Base-by-base conservation (phyloP, 2,113 vertebrate genomes). In the Stegastes partitus region DNA sequence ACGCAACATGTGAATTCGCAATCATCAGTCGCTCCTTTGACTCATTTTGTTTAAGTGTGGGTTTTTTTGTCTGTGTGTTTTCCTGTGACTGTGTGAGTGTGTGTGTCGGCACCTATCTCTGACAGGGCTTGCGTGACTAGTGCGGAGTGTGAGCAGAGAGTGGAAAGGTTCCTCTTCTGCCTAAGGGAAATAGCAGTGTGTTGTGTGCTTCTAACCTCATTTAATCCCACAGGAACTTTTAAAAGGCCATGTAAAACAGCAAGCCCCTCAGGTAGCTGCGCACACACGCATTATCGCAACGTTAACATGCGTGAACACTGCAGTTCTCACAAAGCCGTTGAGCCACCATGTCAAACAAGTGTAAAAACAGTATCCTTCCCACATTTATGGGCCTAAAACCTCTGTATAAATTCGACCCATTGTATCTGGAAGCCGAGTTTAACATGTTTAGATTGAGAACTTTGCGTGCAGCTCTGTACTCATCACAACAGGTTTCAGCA, bases 101-200 rank as follows among this genome's bases (percentile, higher is more conserved):
- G 67, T 69, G 69, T 57, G 67, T 34, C 4, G 62, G 39, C 69
- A 77, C 67, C 50, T 70, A 55, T 53, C 39, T 86, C 71, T 90
- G 86, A 91, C 67, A 79, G 66, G 86, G 87, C 86, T 91, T 92
- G 91, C 88, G 89, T 93, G 90, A 94, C 91, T 92, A 88, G 90
- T 68, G 75, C 55, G 71, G 86, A 86, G 92, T 85, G 89, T 64
- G 82, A 93, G 86, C 81, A 79, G 81, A 89, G 79, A 89, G 84
- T 93, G 88, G 90, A 92, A 93, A 91, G 88, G 92, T 93, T 94
- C 84, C 87, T 90, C 84, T 93, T 77, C 80, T 45, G 92, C 94
- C 94, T 84, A 16, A 87, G 93, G 92, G 91, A 80, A 93, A 91
- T 93, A 88, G 89, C 89, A 93, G 86, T 58, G 89, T 75, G 89